Percentiles rank a stretch among this genome's conserved stretches.
Evolutionary conservation across 2,113 vertebrate species (phyloP).

Genomic region (Isichthys henryi): DNA sequence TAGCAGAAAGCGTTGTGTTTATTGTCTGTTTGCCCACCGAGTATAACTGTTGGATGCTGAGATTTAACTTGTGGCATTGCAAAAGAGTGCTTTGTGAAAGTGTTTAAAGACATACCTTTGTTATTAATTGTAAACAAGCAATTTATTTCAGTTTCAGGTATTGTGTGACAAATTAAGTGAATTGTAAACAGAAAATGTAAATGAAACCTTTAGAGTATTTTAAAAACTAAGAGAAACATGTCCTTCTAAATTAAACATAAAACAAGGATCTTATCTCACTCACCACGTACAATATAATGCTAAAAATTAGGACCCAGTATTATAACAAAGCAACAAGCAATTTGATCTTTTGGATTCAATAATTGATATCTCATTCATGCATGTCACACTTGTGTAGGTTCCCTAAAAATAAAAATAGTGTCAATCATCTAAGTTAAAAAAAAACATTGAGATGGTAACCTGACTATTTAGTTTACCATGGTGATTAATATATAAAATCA

Average conservation of each 20-base stretch:
- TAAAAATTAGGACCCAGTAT: not conserved
- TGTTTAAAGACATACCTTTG: not conserved
- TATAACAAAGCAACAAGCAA: not conserved
- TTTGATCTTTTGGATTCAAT: not conserved
- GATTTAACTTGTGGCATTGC: not conserved
- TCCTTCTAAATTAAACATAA: slow-evolving; percentile 6
- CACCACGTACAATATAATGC: not conserved
- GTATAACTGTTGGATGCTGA: not conserved
- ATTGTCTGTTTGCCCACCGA: not conserved
- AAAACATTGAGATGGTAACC: not conserved
- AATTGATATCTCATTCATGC: not conserved
- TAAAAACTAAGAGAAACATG: not conserved
- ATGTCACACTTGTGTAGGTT: not conserved
- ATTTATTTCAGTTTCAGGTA: not conserved
- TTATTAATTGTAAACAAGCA: slow-evolving; percentile 1
- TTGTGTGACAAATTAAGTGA: not conserved
- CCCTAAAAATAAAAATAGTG: not conserved
- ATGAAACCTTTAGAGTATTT: slow-evolving; percentile 8
- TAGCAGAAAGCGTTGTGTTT: not conserved
- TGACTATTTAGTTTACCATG: not conserved
- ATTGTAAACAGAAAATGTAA: not conserved
- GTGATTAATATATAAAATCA: not conserved
- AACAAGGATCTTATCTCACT: not conserved
- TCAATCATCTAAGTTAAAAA: not conserved
- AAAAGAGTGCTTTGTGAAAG: not conserved